Evolutionary conservation across 2,888 invertebrate species (phyloP).

Genomic region (Corbicula japonica): DNA sequence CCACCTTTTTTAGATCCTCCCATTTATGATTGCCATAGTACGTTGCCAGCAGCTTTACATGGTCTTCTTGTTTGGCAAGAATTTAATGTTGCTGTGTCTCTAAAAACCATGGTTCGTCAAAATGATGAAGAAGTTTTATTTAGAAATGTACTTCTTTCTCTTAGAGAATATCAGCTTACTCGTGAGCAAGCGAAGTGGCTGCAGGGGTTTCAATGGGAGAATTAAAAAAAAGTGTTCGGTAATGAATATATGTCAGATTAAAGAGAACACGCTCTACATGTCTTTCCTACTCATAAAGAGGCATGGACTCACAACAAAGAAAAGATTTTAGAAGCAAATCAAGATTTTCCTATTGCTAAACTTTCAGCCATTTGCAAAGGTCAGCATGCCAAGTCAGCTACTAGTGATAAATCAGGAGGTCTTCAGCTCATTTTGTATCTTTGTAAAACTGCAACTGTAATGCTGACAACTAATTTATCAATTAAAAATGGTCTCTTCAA

Average conservation of each 20-base stretch:
- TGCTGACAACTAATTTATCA: slow-evolving; percentile 58
- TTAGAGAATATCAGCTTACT: slow-evolving; percentile 39
- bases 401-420: slow-evolving; percentile 53
- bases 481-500: slow-evolving; percentile 65
- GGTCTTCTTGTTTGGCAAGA: slow-evolving; percentile 53
- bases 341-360: slow-evolving; percentile 52
- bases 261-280: slow-evolving; percentile 26
- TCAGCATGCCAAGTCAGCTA: slow-evolving; percentile 25
- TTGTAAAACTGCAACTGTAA: slow-evolving; percentile 57
- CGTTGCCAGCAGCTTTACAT: slow-evolving; percentile 46
- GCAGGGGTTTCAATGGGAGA: slow-evolving; percentile 55
- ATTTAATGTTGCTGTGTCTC: slow-evolving; percentile 35
- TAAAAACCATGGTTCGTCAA: slow-evolving; percentile 51
- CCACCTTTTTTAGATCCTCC: slow-evolving; percentile 67
- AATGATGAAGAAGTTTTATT: slow-evolving; percentile 31
- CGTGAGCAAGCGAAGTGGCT: slow-evolving; percentile 51
- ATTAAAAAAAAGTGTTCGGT: slow-evolving; percentile 20
- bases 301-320: slow-evolving; percentile 45
- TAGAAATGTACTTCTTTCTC: slow-evolving; percentile 31
- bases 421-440: slow-evolving; percentile 42
- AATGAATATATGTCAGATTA: slow-evolving; percentile 14
- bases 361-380: slow-evolving; percentile 31
- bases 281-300: slow-evolving; percentile 51
- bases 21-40: slow-evolving; percentile 28
- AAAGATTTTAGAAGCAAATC: slow-evolving; percentile 41